phyloP scores from a whole-genome alignment of 2,888 invertebrate species.

The Cinara cedri region DNA sequence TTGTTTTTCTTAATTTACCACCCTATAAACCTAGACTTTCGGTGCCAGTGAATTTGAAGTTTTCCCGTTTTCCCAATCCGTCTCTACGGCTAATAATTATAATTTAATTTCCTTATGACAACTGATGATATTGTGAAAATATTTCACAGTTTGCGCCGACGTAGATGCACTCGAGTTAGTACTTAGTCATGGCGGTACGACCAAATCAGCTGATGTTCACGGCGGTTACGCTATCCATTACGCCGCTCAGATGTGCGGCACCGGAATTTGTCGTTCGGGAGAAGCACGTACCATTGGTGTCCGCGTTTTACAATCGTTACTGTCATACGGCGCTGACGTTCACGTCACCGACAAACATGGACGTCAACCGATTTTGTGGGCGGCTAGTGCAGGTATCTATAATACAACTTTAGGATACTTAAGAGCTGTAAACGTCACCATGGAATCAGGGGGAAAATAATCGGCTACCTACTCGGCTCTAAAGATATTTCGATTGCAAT shows the following conservation, averaged over 20 bases:
- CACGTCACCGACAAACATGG: slow-evolving; percentile 90
- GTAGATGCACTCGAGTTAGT: slow-evolving; percentile 85
- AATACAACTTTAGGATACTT: background rate
- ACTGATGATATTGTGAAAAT: background rate
- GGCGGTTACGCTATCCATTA: slow-evolving; percentile 96
- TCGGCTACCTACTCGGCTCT: too few species aligned
- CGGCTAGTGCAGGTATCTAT: slow-evolving; percentile 81
- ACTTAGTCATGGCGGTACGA: slow-evolving; percentile 82
- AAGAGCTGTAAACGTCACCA: too few species aligned
- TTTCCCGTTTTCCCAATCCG: too few species aligned
- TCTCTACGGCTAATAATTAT: too few species aligned
- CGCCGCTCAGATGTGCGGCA: slow-evolving; percentile 95
- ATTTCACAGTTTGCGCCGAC: slow-evolving; percentile 84
- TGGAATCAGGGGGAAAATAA: too few species aligned
- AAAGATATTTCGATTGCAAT: too few species aligned
- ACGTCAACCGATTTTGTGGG: slow-evolving; percentile 94
- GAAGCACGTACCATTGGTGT: slow-evolving; percentile 68
- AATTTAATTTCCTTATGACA: too few species aligned
- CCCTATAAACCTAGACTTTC: too few species aligned
- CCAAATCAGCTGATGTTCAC: slow-evolving; percentile 88
- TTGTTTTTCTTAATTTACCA: too few species aligned
- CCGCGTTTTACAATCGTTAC: slow-evolving; percentile 78
- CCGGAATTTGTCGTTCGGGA: slow-evolving; percentile 67
- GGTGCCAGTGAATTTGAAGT: too few species aligned
- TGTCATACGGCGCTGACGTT: slow-evolving; percentile 78